Evolutionary conservation across 2,888 invertebrate genomes (phyloP).

Genomic region (Cryptocephalus moraei): DNA sequence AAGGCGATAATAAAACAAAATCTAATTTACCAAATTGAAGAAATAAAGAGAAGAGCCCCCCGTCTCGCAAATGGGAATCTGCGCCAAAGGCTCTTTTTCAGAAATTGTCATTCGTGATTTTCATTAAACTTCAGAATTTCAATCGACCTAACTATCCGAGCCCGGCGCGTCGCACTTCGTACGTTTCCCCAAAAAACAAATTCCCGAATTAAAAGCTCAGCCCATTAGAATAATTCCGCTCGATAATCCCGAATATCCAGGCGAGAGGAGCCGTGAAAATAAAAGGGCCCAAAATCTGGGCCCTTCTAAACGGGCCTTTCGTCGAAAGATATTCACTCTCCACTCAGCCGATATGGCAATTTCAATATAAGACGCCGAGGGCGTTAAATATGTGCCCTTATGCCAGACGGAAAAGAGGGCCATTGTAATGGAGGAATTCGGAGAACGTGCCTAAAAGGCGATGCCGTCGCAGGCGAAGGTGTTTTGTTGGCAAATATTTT

Average conservation of each 20-base stretch:
- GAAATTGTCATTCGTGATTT: too few species aligned
- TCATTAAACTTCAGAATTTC: background rate
- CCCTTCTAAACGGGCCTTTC: constrained; percentile 12
- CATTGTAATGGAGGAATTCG: constrained; percentile 8
- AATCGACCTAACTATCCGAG: background rate
- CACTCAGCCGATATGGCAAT: constrained; percentile 12
- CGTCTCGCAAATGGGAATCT: too few species aligned
- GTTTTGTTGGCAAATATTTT: too few species aligned
- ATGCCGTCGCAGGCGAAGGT: too few species aligned
- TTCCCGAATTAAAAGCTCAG: constrained; percentile 4
- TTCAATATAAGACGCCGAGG: constrained; percentile 11
- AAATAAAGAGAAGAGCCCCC: too few species aligned
- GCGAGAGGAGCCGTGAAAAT: constrained; percentile 3
- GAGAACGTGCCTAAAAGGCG: background rate
- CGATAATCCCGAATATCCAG: background rate
- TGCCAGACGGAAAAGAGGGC: constrained; percentile 9
- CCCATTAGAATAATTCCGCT: constrained; percentile 1
- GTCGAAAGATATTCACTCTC: background rate
- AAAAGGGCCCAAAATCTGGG: constrained; percentile 12
- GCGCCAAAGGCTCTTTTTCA: too few species aligned
- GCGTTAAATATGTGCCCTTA: constrained; percentile 13
- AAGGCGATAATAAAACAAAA: too few species aligned
- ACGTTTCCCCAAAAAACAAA: constrained; percentile 6
- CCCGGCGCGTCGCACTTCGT: background rate
- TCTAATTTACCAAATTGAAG: too few species aligned